These are phyloP conservation scores for Chiloscyllium plagiosum DNA, from an alignment of 2,113 vertebrate genomes.

Conservation along the genomic window DNA sequence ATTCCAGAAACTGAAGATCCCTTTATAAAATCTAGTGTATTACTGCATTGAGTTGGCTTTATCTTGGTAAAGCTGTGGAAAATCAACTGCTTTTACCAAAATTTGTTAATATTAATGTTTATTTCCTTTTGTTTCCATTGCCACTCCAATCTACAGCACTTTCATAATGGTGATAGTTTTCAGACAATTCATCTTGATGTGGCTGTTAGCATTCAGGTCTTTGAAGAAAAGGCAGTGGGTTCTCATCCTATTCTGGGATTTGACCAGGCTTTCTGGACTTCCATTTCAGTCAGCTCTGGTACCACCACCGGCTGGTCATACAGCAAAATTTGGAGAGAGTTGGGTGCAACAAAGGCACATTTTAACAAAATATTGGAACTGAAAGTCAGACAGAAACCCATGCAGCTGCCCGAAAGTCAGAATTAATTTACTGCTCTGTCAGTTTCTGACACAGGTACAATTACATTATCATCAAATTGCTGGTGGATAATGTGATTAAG, in stretches of 20 bases:
- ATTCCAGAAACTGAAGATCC: background rate
- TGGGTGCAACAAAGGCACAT: too few species aligned
- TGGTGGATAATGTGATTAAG: too few species aligned
- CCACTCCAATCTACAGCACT: background rate
- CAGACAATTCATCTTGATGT: background rate
- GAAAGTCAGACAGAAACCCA: too few species aligned
- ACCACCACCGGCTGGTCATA: too few species aligned
- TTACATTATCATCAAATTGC: too few species aligned
- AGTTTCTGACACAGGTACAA: too few species aligned
- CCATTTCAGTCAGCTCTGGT: background rate
- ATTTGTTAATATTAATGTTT: background rate
- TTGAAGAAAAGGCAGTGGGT: background rate
- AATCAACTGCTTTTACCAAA: background rate
- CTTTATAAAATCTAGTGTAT: background rate
- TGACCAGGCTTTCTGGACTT: background rate
- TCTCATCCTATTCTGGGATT: background rate
- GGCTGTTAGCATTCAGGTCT: background rate
- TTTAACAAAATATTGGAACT: too few species aligned
- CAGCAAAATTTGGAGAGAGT: too few species aligned
- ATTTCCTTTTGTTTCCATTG: background rate
- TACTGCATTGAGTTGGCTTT: background rate
- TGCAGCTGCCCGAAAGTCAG: too few species aligned
- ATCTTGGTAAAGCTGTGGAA: background rate
- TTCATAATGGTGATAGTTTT: background rate
- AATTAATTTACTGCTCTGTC: too few species aligned